phyloP scores from a whole-genome alignment of 2,888 invertebrate genomes.

The Resseliella maxima region DNA sequence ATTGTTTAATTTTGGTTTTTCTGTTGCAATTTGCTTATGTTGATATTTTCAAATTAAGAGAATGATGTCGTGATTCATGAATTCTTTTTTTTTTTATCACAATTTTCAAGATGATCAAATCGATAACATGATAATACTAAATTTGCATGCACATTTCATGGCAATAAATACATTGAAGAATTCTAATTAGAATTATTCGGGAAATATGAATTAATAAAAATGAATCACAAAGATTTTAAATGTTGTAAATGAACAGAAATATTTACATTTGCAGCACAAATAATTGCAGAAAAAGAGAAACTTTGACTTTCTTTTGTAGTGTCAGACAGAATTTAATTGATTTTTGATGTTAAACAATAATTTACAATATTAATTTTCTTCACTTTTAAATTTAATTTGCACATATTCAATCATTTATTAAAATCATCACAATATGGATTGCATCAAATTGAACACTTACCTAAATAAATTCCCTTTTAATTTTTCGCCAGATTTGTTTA shows the following conservation, averaged over 20 bases:
- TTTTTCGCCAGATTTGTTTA: conserved; percentile 39
- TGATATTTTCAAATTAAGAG: too few species aligned
- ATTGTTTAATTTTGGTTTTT: too few species aligned
- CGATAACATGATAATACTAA: background rate
- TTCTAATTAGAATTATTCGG: background rate
- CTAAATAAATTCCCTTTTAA: background rate
- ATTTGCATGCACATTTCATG: background rate
- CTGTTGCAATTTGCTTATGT: too few species aligned
- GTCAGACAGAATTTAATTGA: background rate
- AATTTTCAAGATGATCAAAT: background rate
- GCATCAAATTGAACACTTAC: background rate
- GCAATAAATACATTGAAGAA: background rate
- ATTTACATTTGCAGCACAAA: background rate
- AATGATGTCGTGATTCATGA: too few species aligned
- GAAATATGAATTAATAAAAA: background rate
- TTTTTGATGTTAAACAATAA: background rate
- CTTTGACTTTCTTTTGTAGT: background rate
- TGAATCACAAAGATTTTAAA: background rate
- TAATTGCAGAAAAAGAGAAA: conserved; percentile 7
- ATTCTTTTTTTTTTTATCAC: background rate
- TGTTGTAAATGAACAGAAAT: background rate
- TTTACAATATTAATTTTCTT: background rate
- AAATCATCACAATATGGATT: too few species aligned
- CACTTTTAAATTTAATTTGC: background rate
- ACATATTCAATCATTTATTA: background rate